A percentile compares a stretch with the other conserved stretches of the same genome.
These are phyloP conservation scores for Magallana gigas DNA, from an alignment of 1,140 invertebrate genomes.

Conservation along the genomic window DNA sequence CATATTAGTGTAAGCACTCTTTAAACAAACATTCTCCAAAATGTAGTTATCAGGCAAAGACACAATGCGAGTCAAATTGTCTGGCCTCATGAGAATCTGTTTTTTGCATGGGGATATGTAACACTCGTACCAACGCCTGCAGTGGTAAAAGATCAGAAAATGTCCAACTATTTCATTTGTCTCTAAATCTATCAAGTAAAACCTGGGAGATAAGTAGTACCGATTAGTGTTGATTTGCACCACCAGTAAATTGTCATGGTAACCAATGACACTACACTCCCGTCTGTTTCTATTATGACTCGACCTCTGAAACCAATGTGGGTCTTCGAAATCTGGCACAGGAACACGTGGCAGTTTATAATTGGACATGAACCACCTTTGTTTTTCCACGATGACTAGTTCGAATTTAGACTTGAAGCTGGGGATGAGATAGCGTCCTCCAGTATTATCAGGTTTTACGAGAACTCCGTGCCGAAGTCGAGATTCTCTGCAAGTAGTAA, in stretches of 20 bases:
- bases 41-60: slow-evolving; percentile 65
- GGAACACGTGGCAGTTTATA: slow-evolving; percentile 62
- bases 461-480: slow-evolving; percentile 63
- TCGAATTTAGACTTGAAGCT: slow-evolving; percentile 62
- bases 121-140: slow-evolving; percentile 69
- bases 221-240: slow-evolving; percentile 68
- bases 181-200: slow-evolving; percentile 68
- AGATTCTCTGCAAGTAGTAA: slow-evolving; percentile 63
- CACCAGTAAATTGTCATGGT: slow-evolving; percentile 58
- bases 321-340: slow-evolving; percentile 53
- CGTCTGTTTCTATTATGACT: slow-evolving; percentile 57
- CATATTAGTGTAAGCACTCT: slow-evolving; percentile 44
- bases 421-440: slow-evolving; percentile 62
- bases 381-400: slow-evolving; percentile 60
- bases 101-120: slow-evolving; percentile 69
- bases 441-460: slow-evolving; percentile 67
- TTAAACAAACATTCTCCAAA: slow-evolving; percentile 61
- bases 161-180: slow-evolving; percentile 60
- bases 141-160: slow-evolving; percentile 66
- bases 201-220: slow-evolving; percentile 62
- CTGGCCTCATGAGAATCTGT: slow-evolving; percentile 66
- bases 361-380: slow-evolving; percentile 50
- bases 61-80: slow-evolving; percentile 65
- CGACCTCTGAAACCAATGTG: slow-evolving; percentile 57
- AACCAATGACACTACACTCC: slow-evolving; percentile 66